These are phyloP conservation scores for Globodera ellingtonae DNA, from an alignment of 1,140 invertebrate species.

Conservation along the genomic window DNA sequence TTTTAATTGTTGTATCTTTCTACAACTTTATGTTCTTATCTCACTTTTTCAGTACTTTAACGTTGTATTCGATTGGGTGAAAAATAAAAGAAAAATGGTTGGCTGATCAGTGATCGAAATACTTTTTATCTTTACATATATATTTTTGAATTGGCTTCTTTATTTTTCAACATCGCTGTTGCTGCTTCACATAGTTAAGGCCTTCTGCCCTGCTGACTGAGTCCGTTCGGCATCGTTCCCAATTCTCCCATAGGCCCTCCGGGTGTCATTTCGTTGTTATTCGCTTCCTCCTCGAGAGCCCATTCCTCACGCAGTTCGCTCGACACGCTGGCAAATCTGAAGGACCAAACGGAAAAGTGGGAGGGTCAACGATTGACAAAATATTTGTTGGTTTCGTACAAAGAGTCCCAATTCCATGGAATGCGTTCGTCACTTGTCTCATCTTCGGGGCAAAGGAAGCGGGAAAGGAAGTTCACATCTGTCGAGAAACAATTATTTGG, in stretches of 20 bases:
- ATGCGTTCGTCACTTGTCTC: constrained; percentile 33
- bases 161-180: too few relatives aligned
- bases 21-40: too few relatives aligned
- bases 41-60: too few relatives aligned
- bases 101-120: too few relatives aligned
- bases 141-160: too few relatives aligned
- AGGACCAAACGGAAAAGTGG: not conserved
- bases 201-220: not conserved
- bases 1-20: too few relatives aligned
- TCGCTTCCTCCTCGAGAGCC: constrained; percentile 33
- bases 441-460: constrained; percentile 40
- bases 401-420: constrained; percentile 43
- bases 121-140: too few relatives aligned
- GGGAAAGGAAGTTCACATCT: constrained; percentile 38
- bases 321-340: constrained; percentile 28
- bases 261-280: constrained; percentile 9
- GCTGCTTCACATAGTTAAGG: too few relatives aligned
- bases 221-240: not conserved
- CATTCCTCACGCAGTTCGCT: constrained; percentile 40
- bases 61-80: too few relatives aligned
- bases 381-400: constrained; percentile 5
- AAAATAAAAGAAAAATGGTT: too few relatives aligned
- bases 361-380: not conserved
- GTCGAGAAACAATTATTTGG: not conserved
- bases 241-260: not conserved